Evolutionary conservation across 2,113 vertebrate species (phyloP), one percentile per base, ranked within the genome.

Genomic region (Seriola aureovittata): DNA sequence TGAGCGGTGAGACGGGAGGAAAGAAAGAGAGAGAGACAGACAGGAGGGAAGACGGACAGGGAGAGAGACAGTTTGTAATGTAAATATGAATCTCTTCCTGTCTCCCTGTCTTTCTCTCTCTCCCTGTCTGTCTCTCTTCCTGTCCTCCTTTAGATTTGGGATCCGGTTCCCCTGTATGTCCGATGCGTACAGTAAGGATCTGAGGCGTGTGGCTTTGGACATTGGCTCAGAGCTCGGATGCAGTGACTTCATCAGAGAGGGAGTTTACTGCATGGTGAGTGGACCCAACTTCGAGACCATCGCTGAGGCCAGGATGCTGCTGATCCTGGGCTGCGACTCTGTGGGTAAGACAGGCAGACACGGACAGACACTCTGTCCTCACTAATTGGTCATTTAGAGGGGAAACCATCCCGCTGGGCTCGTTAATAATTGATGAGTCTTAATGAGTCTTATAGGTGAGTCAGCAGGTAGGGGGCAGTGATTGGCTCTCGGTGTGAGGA

Each of bases 221-320:
- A 91, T 94, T 7, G 64, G 87, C 25, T 16, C 65, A 3, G 93
- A 95, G 70, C 87, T 96, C 0, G 92, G 92, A 44, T 94, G 91
- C 81, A 84, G 89, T 0, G 79, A 90, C 29, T 91, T 94, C 32
- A 73, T 94, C 36, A 88, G 85, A 5, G 94, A 95, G 19, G 95
- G 95, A 0, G 94, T 96, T 0, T 96, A 96, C 86, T 95, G 94
- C 58, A 96, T 96, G 95, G 94, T 95, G 67, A 94, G 94, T 62
- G 95, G 95, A 29, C 95, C 95, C 1, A 95, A 94, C 88, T 96
- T 96, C 16, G 95, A 96, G 82, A 95, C 95, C 29, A 91, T 95
- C 1, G 94, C 95, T 14, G 95, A 96, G 85, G 95, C 95, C 52
- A 80, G 91, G 9, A 94, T 96, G 93, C 88, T 96, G 79, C 91